phyloP scores from a whole-genome alignment of 2,797 vertebrate species.

The Protonibea diacanthus region DNA sequence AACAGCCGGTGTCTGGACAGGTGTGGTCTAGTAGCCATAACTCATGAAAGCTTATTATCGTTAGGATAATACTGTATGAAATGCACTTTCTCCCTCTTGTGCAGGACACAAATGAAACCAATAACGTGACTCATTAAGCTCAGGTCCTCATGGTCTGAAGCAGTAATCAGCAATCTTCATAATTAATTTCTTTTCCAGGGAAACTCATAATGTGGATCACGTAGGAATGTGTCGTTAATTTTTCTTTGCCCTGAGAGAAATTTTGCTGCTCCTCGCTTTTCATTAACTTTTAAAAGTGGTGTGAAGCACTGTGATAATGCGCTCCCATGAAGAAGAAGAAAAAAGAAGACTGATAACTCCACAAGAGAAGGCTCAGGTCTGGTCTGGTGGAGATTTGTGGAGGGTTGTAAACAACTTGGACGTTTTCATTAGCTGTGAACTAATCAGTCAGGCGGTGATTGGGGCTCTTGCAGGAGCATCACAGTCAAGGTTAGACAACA shows the following conservation, averaged over 20 bases:
- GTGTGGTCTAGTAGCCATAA: conserved; percentile 39
- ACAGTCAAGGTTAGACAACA: conserved; percentile 66
- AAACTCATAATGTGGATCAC: conserved; percentile 56
- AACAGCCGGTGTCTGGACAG: conserved; percentile 51
- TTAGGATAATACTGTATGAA: neutral
- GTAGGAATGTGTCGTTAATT: conserved; percentile 61
- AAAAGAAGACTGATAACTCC: conserved; percentile 46
- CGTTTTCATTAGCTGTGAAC: conserved; percentile 75
- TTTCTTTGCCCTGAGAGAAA: conserved; percentile 59
- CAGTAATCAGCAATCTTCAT: conserved; percentile 59
- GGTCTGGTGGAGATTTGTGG: conserved; percentile 70
- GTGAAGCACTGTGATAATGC: conserved; percentile 50
- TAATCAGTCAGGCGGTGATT: conserved; percentile 69
- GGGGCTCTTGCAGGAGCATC: conserved; percentile 37
- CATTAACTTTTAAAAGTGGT: conserved; percentile 69
- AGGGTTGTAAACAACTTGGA: conserved; percentile 68
- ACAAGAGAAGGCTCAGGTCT: conserved; percentile 50
- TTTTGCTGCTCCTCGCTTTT: conserved; percentile 68
- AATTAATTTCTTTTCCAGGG: conserved; percentile 60
- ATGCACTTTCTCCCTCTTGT: conserved; percentile 12
- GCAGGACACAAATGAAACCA: neutral
- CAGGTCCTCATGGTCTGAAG: conserved; percentile 30
- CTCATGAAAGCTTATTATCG: conserved; percentile 15
- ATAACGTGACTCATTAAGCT: neutral
- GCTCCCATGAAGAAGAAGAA: conserved; percentile 12